These are phyloP conservation scores for Ormia ochracea DNA, from an alignment of 2,888 invertebrate genomes.

Conservation along the genomic window DNA sequence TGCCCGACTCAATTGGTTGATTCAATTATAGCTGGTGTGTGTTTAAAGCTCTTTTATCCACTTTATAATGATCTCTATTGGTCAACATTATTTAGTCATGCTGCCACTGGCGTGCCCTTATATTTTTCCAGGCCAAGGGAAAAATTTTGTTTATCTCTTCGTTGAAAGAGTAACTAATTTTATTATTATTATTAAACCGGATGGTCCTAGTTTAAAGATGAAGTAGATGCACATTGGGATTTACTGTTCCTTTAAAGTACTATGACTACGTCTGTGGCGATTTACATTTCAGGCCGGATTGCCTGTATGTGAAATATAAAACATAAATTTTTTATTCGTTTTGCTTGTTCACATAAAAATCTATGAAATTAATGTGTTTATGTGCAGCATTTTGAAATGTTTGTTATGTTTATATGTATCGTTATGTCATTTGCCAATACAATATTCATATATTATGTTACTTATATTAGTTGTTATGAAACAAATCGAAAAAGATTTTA, in stretches of 20 bases:
- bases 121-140: background rate
- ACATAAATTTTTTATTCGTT: background rate
- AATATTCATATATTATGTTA: conserved; percentile 61
- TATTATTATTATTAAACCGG: no score
- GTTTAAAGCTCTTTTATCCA: background rate
- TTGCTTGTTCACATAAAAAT: conserved; percentile 34
- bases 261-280: no score
- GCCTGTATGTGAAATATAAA: background rate
- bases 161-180: no score
- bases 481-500: conserved; percentile 53
- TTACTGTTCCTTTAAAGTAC: no score
- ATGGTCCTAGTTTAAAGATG: no score
- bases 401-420: conserved; percentile 60
- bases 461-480: conserved; percentile 60
- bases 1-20: conserved; percentile 11
- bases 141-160: background rate
- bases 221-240: no score
- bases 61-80: conserved; percentile 8
- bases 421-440: conserved; percentile 60
- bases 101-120: background rate
- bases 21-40: conserved; percentile 18
- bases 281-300: no score
- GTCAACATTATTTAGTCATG: background rate
- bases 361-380: conserved; percentile 60
- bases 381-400: conserved; percentile 61